Conservation (phyloP, 2,113 vertebrate species). For the Sander vitreus region DNA sequence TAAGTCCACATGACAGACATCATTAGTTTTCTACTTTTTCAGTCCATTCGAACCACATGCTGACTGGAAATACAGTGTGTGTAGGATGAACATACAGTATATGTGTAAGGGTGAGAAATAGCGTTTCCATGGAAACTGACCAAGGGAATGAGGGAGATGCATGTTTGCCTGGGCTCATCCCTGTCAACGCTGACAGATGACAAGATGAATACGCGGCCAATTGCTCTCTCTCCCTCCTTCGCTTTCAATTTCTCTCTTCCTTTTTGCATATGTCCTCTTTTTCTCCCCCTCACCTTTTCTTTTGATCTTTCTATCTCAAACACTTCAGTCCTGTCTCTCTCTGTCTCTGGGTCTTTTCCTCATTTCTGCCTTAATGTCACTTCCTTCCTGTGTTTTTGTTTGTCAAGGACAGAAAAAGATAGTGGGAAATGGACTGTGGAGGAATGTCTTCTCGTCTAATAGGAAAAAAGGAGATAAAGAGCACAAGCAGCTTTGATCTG, state of each 20-base stretch:
- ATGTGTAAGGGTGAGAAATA: slow-evolving; percentile 61
- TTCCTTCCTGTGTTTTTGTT: slow-evolving; percentile 20
- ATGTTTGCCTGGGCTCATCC: slow-evolving; percentile 70
- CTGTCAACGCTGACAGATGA: slow-evolving; percentile 76
- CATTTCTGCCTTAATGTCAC: no score
- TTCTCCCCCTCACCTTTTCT: slow-evolving; percentile 38
- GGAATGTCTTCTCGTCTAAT: slow-evolving; percentile 23
- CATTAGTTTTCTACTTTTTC: slow-evolving; percentile 30
- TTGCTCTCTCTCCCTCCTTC: slow-evolving; percentile 44
- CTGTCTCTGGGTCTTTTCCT: neutral
- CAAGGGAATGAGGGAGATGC: slow-evolving; percentile 68
- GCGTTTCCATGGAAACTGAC: slow-evolving; percentile 85
- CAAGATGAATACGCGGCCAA: slow-evolving; percentile 67
- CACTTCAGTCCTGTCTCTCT: slow-evolving; percentile 1
- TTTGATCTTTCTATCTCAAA: slow-evolving; percentile 49
- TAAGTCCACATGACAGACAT: slow-evolving; percentile 16
- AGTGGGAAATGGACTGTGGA: slow-evolving; percentile 27
- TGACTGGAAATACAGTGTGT: slow-evolving; percentile 41
- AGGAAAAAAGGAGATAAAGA: neutral
- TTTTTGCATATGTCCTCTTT: slow-evolving; percentile 42
- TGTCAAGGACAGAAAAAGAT: slow-evolving; percentile 39
- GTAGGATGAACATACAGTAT: slow-evolving; percentile 49
- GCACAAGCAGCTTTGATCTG: slow-evolving; percentile 18
- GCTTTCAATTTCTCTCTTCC: slow-evolving; percentile 42
- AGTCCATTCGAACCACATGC: slow-evolving; percentile 24